Base-by-base conservation (phyloP, 2,888 invertebrate species). In the Lordiphosa fenestrarum region DNA sequence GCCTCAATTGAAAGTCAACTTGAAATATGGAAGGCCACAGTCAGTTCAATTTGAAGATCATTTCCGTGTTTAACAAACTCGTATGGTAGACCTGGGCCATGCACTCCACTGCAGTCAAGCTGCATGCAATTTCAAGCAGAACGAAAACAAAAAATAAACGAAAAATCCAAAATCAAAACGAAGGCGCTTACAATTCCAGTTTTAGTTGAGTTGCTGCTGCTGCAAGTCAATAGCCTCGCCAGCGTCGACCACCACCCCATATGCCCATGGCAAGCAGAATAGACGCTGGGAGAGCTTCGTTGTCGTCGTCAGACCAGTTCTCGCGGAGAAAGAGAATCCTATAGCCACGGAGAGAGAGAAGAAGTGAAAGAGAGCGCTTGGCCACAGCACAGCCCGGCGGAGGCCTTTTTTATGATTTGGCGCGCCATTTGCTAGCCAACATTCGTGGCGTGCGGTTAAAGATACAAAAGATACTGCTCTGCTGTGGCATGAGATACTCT, bases 361-460 rank as follows among this genome's bases (percentile, higher is more conserved):
- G 38, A 54, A 47, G 38, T 38, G 55, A 40, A 54, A 47, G 38
- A 40, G 42, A 33, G 40, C 40, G 38, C 38, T 15, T 13, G 38
- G 21, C 37, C 50, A 46, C 33, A 48, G 47, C 48, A 64, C 70
- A 66, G 81, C 66, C 73, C 77, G 70, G 84, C 73, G 53, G 63
- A 53, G 68, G 66, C 69, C 59, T 47, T 70, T 66, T 77, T 75
- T 62, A 69, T 71, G 67, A 82, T 78, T 85, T 86, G 81, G 86
- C 84, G 83, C 84, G 86, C 64, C 84, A 85, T 82, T 84, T 76
- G 76, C 66, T 57, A 66, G 53, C 67, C 58, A 77, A 62, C 84
- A 64, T 67, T 85, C 73, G 69, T 55, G 66, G 73, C 68, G 83
- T 81, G 54, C 69, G 76, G 74, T 71, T 61, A 66, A 67, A 83